A percentile compares a stretch with the other conserved stretches of the same genome.
These are phyloP conservation scores for Falco cherrug DNA, from an alignment of 2,797 vertebrate species.

Conservation along the genomic window DNA sequence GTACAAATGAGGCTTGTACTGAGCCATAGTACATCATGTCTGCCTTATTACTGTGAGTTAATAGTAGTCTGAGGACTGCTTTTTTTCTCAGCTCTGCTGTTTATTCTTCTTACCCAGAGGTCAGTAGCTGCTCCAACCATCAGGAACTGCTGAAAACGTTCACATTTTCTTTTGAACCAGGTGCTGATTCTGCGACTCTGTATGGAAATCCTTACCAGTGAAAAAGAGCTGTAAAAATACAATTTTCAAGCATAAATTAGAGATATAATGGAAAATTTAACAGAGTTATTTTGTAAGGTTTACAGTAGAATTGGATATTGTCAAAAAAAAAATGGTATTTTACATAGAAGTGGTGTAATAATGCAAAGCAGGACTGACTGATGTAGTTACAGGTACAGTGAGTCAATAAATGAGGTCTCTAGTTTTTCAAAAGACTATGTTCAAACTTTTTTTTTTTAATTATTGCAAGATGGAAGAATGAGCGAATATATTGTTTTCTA, in stretches of 20 bases:
- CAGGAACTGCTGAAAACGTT: not conserved
- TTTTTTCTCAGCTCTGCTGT: conserved; percentile 29
- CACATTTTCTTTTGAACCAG: not conserved
- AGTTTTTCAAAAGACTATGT: not conserved
- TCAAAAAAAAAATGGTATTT: not conserved
- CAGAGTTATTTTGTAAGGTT: not conserved
- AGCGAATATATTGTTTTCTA: not conserved
- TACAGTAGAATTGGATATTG: not conserved
- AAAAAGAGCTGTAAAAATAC: not conserved
- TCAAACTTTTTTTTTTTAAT: not conserved
- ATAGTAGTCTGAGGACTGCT: not conserved
- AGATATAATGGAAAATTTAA: not conserved
- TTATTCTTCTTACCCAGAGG: conserved; percentile 31
- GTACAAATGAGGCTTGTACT: conserved; percentile 17
- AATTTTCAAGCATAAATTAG: not conserved
- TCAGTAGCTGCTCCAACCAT: not conserved
- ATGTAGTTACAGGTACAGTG: not conserved
- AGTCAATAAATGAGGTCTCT: not conserved
- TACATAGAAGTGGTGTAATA: not conserved
- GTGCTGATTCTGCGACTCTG: not conserved
- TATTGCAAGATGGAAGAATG: not conserved
- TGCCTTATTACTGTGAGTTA: conserved; percentile 5
- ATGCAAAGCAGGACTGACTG: not conserved
- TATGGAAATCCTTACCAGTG: not conserved
- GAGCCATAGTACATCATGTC: not conserved